phyloP scores from a whole-genome alignment of 2,888 invertebrate genomes.

The Sminthurides aquaticus region DNA sequence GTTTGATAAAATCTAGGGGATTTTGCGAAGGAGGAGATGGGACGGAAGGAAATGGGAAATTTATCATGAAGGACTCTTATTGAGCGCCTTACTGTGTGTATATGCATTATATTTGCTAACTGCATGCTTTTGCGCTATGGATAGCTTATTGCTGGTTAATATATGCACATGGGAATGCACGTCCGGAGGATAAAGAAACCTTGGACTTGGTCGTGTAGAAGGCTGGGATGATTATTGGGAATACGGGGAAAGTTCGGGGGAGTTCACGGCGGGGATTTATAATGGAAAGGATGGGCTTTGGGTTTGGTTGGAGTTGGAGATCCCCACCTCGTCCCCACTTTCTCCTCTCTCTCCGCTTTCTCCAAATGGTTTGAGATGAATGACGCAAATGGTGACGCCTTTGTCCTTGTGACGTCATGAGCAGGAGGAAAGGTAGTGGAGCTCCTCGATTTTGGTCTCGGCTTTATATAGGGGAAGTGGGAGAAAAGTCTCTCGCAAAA shows the following conservation, averaged over 20 bases:
- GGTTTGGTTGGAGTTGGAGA: not conserved
- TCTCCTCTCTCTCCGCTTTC: conserved; percentile 1
- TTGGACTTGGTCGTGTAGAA: not conserved
- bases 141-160: not conserved
- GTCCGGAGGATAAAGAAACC: not conserved
- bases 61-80: not conserved
- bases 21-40: not conserved
- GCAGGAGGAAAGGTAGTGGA: conserved; percentile 24
- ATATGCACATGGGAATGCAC: not conserved
- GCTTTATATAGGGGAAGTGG: conserved; percentile 27
- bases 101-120: not conserved
- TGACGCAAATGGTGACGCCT: conserved; percentile 42
- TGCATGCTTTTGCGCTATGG: not conserved
- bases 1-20: not conserved
- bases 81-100: not conserved
- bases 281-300: not conserved
- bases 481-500: conserved; percentile 33
- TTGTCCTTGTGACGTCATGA: conserved; percentile 40
- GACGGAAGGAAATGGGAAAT: not conserved
- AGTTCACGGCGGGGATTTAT: too few relatives aligned
- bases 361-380: conserved; percentile 25
- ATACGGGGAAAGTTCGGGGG: not conserved
- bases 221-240: not conserved
- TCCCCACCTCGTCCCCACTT: not conserved
- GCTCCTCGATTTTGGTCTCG: conserved; percentile 19